These are phyloP conservation scores for Acipenser transmontanus DNA, from an alignment of 2,797 vertebrate genomes.

Conservation along the genomic window DNA sequence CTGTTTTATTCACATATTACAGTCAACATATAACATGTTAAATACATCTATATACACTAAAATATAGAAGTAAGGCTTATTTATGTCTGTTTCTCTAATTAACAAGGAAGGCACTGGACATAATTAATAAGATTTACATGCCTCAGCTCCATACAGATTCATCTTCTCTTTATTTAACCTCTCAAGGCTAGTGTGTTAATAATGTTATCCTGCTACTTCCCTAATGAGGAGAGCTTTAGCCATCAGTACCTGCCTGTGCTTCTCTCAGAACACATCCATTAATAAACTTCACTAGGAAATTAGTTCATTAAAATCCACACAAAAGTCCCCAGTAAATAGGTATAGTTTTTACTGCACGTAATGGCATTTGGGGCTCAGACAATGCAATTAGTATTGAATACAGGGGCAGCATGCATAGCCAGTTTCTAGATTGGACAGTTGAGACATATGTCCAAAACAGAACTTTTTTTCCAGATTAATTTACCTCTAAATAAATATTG, in stretches of 20 bases:
- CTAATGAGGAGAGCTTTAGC: constrained; percentile 1
- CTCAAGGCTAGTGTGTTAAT: constrained; percentile 2
- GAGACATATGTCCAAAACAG: background rate
- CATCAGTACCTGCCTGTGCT: constrained; percentile 1
- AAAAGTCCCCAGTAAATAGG: constrained; percentile 1
- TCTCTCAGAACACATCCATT: background rate
- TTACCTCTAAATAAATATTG: constrained; percentile 21
- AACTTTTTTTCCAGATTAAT: constrained; percentile 30
- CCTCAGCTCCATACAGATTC: background rate
- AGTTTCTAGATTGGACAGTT: background rate
- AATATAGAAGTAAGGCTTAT: background rate
- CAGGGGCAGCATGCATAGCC: background rate
- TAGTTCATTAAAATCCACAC: background rate
- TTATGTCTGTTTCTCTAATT: background rate
- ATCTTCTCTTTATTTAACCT: constrained; percentile 7
- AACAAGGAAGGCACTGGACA: background rate
- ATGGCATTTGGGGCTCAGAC: background rate
- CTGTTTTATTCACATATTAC: background rate
- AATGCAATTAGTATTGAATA: constrained; percentile 3
- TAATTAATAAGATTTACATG: background rate
- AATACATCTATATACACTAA: background rate
- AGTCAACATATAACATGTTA: background rate
- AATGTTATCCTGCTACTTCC: background rate
- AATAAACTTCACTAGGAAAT: background rate
- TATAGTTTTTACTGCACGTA: constrained; percentile 4